Base-by-base conservation (phyloP, 2,113 vertebrate genomes). In the Actinemys pallida region DNA sequence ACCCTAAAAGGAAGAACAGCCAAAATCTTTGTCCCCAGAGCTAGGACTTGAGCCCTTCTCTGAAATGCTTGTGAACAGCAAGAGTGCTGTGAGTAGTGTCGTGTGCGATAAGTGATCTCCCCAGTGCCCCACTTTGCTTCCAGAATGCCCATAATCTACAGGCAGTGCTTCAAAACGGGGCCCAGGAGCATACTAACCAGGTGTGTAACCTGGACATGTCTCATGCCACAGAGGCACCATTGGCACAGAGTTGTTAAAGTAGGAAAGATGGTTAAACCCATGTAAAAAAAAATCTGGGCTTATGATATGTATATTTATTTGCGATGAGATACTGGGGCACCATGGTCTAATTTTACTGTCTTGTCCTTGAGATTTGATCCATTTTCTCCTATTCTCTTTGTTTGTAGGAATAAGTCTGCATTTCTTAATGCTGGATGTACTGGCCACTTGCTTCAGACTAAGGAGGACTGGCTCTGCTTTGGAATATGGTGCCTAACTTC, bases 401-500 rank as follows among this genome's bases (percentile, higher is more conserved):
- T 84, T 96, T 97, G 42, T 95, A 98, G 98, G 97, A 96, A 88
- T 97, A 86, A 94, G 93, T 96, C 91, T 95, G 92, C 83, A 91
- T 94, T 83, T 76, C 81, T 62, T 96, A 87, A 95, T 86, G 2
- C 96, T 98, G 98, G 97, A 98, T 98, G 97, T 96, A 85, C 92
- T 97, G 94, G 97, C 89, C 53, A 8, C 92, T 96, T 96, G 98
- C 89, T 93, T 96, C 94, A 93, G 97, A 98, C 98, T 92, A 96
- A 97, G 97, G 96, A 97, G 97, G 95, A 98, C 94, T 97, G 90
- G 95, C 87, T 97, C 97, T 94, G 3, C 88, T 97, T 97, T 97
- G 96, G 97, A 98, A 97, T 98, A 99, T 99, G 99, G 98, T 98
- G 98, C 98, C 98, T 93, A 96, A 97, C 95, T 97, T 97, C 90